These are phyloP conservation scores for Leontopithecus rosalia DNA, from an alignment of 2,797 vertebrate species.

Conservation along the genomic window DNA sequence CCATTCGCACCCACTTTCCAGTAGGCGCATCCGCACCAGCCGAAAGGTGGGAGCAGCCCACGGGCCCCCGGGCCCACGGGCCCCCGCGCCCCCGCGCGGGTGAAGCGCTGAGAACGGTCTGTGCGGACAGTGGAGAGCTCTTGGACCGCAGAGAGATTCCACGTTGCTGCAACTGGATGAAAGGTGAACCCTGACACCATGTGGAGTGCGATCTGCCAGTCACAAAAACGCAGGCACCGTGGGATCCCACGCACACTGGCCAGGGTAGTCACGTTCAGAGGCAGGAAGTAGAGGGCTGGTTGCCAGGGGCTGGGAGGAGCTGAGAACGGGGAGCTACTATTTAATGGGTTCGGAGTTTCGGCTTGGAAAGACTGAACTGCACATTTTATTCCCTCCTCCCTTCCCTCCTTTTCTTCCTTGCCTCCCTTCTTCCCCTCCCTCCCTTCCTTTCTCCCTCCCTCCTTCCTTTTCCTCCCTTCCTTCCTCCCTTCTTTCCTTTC, in stretches of 20 bases:
- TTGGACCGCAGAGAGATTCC: background rate
- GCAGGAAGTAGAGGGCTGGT: background rate
- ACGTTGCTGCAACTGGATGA: background rate
- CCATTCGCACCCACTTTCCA: fast-evolving
- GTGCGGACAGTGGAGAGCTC: too few species aligned
- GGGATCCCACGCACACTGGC: background rate
- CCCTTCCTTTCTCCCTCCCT: fast-evolving
- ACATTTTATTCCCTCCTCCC: fast-evolving
- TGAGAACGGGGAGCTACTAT: too few species aligned
- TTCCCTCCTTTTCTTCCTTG: too few species aligned
- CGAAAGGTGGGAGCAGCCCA: too few species aligned
- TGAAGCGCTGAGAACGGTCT: background rate
- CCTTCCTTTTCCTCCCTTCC: fast-evolving
- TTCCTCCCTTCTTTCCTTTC: fast-evolving
- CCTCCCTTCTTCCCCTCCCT: fast-evolving
- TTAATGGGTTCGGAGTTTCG: background rate
- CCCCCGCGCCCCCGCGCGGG: background rate
- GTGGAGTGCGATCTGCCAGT: background rate
- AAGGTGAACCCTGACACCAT: background rate
- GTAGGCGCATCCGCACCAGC: fast-evolving
- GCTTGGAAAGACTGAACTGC: too few species aligned
- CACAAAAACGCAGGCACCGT: too few species aligned
- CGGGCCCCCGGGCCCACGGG: background rate
- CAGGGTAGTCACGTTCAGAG: background rate
- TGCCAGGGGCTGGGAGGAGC: too few species aligned